phyloP scores from a whole-genome alignment of 1,140 invertebrate genomes.

The Oscheius sp. region DNA sequence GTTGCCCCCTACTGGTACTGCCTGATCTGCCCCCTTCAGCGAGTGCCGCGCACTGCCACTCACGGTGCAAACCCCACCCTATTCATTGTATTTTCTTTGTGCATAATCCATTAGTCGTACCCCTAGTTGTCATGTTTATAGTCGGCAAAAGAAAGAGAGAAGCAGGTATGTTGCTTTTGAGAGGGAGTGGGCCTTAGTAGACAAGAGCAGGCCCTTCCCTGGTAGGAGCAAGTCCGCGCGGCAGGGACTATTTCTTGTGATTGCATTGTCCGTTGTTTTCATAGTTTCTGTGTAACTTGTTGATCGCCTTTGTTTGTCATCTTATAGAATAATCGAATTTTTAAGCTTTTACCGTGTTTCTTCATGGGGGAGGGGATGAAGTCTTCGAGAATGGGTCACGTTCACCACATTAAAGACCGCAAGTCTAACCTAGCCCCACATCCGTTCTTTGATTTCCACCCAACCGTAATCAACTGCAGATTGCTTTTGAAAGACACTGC shows the following conservation, averaged over 20 bases:
- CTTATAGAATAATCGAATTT: slow-evolving; percentile 7
- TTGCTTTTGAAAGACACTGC: too few relatives aligned
- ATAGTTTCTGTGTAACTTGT: not conserved
- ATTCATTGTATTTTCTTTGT: slow-evolving; percentile 3
- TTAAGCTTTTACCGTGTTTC: too few relatives aligned
- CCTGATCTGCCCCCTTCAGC: not conserved
- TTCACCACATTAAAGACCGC: too few relatives aligned
- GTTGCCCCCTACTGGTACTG: not conserved
- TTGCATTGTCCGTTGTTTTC: not conserved
- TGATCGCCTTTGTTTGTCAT: not conserved
- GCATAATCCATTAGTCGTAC: slow-evolving; percentile 1
- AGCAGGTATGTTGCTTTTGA: not conserved
- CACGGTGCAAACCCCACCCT: not conserved
- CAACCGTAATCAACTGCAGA: too few relatives aligned
- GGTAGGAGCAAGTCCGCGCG: not conserved
- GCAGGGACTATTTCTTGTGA: slow-evolving; percentile 5
- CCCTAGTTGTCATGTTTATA: slow-evolving; percentile 3
- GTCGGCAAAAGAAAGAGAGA: not conserved
- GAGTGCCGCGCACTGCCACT: slow-evolving; percentile 2
- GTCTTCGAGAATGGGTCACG: too few relatives aligned
- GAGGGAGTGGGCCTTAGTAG: not conserved
- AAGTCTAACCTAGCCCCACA: too few relatives aligned
- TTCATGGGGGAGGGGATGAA: too few relatives aligned
- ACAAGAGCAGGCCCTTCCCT: not conserved
- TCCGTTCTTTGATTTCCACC: too few relatives aligned